Conservation (phyloP, 2,797 vertebrate genomes). For the Leptoclinus maculatus region DNA sequence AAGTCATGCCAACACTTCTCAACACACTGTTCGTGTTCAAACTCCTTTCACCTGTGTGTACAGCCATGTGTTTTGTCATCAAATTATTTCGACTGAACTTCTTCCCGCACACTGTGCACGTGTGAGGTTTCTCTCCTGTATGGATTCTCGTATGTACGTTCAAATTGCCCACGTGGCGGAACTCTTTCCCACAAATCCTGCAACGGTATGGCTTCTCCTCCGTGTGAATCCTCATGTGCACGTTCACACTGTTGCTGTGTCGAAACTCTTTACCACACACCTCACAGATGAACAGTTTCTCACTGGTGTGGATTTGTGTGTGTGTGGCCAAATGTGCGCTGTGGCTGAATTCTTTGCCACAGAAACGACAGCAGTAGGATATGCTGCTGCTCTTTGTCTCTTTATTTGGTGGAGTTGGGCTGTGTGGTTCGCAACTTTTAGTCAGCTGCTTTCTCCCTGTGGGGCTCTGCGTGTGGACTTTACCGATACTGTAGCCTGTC, state of each 20-base stretch:
- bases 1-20: neutral
- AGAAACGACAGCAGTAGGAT: conserved; percentile 5
- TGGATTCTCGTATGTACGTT: conserved; percentile 39
- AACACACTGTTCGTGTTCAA: neutral
- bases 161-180: conserved; percentile 38
- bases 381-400: neutral
- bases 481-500: neutral
- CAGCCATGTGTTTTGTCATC: conserved; percentile 34
- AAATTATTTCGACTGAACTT: conserved; percentile 35
- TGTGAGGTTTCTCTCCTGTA: conserved; percentile 30
- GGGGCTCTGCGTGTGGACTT: neutral
- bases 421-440: neutral
- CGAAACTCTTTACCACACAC: conserved; percentile 36
- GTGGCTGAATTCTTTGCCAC: conserved; percentile 27
- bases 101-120: conserved; percentile 14
- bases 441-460: neutral
- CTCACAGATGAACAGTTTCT: conserved; percentile 21
- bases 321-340: conserved; percentile 15
- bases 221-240: conserved; percentile 40
- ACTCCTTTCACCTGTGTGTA: neutral
- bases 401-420: neutral
- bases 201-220: conserved; percentile 22
- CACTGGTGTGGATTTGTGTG: neutral
- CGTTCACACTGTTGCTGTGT: conserved; percentile 28
- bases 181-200: conserved; percentile 26